These are phyloP conservation scores for Ammospiza maritima DNA, from an alignment of 2,797 vertebrate species.

Conservation along the genomic window DNA sequence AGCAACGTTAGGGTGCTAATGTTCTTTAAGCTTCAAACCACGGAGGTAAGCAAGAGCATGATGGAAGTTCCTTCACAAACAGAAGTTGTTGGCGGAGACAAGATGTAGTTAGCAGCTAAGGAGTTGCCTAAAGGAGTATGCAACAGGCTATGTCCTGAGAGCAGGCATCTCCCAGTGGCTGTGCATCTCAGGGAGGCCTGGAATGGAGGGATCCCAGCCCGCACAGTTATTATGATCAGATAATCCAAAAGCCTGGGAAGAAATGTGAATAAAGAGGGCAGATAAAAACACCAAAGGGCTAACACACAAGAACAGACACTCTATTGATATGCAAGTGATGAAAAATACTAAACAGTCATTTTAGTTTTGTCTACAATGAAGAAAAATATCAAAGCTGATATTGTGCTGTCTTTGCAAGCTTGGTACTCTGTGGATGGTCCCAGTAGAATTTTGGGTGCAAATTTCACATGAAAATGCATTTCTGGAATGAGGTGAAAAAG, in stretches of 20 bases:
- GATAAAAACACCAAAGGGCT: neutral
- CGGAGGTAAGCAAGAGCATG: neutral
- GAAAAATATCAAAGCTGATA: neutral
- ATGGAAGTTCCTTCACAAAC: neutral
- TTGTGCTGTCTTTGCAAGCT: neutral
- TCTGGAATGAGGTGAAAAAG: neutral
- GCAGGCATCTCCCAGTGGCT: neutral
- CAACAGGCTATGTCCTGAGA: neutral
- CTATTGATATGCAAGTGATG: neutral
- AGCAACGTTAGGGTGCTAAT: neutral
- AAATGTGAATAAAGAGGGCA: neutral
- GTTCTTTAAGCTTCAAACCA: neutral
- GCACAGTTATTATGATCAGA: neutral
- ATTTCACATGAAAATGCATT: neutral
- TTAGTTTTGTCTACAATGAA: neutral
- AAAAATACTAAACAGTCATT: neutral
- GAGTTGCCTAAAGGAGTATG: neutral
- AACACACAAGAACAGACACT: neutral
- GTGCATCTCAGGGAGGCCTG: neutral
- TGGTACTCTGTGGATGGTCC: neutral
- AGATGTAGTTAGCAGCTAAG: neutral
- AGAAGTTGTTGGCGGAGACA: neutral
- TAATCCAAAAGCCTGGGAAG: neutral
- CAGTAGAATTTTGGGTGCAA: neutral
- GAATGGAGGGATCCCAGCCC: neutral